These are phyloP conservation scores for Metacarcinus magister DNA, from an alignment of 2,888 invertebrate species.

Conservation along the genomic window DNA sequence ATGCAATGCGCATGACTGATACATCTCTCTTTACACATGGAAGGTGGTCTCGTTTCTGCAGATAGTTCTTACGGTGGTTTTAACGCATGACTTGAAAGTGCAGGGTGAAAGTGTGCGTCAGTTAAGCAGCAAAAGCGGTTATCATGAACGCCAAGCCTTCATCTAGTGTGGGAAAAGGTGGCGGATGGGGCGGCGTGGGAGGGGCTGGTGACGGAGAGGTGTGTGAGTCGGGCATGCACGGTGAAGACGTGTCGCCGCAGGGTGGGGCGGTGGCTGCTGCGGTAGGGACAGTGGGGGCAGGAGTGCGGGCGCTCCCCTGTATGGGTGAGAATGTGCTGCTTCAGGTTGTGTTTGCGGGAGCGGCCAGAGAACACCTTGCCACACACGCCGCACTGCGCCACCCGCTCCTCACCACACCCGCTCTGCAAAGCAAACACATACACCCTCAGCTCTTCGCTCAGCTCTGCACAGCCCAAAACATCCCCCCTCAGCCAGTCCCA, in stretches of 20 bases:
- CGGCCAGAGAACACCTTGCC: constrained; percentile 79
- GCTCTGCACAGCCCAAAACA: constrained; percentile 60
- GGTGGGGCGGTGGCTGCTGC: constrained; percentile 78
- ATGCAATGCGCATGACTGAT: not conserved
- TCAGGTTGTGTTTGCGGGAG: constrained; percentile 81
- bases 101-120: not conserved
- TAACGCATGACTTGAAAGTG: not conserved
- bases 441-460: constrained; percentile 70
- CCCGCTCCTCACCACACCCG: constrained; percentile 62
- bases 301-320: constrained; percentile 78
- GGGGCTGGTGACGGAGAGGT: not conserved
- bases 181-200: not conserved
- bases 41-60: not conserved
- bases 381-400: constrained; percentile 76
- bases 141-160: not conserved
- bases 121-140: not conserved
- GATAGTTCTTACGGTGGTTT: not conserved
- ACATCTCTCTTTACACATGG: not conserved
- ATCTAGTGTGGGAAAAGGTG: not conserved
- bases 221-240: constrained; percentile 71
- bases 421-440: constrained; percentile 79
- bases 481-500: not conserved
- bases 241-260: constrained; percentile 75
- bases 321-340: constrained; percentile 80
- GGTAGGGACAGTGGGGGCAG: constrained; percentile 79